Percentiles rank a stretch among this genome's conserved stretches.
These are phyloP conservation scores for Vipera ursinii DNA, from an alignment of 2,797 vertebrate genomes.

Conservation along the genomic window DNA sequence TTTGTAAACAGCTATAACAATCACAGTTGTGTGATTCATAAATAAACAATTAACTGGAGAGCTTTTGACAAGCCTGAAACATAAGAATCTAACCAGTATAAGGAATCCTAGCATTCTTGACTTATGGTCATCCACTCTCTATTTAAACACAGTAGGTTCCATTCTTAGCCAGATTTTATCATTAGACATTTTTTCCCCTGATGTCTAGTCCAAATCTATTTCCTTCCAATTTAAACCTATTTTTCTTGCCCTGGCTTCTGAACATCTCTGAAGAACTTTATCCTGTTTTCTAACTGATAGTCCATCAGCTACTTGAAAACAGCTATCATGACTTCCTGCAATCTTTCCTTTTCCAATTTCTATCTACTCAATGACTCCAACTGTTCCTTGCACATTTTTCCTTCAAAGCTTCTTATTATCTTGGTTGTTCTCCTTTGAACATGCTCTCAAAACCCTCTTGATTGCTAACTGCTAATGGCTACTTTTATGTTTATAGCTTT, in stretches of 20 bases:
- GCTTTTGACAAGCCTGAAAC: background rate
- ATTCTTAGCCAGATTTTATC: background rate
- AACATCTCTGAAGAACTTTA: background rate
- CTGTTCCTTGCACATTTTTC: background rate
- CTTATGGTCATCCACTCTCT: background rate
- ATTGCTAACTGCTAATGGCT: background rate
- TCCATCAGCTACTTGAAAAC: background rate
- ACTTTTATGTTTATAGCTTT: conserved; percentile 9
- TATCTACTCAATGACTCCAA: background rate
- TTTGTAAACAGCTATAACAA: background rate
- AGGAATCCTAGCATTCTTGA: background rate
- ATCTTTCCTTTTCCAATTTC: background rate
- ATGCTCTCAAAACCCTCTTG: background rate
- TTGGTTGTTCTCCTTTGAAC: background rate
- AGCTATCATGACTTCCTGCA: background rate
- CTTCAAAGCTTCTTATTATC: background rate
- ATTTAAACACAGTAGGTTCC: background rate
- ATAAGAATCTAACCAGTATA: background rate
- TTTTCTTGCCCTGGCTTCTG: background rate
- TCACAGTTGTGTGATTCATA: background rate
- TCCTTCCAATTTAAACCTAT: background rate
- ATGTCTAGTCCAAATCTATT: background rate
- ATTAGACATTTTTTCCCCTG: background rate
- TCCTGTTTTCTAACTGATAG: background rate
- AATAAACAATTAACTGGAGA: background rate